Evolutionary conservation across 2,113 vertebrate genomes (phyloP).

Genomic region (Otus sunia): DNA sequence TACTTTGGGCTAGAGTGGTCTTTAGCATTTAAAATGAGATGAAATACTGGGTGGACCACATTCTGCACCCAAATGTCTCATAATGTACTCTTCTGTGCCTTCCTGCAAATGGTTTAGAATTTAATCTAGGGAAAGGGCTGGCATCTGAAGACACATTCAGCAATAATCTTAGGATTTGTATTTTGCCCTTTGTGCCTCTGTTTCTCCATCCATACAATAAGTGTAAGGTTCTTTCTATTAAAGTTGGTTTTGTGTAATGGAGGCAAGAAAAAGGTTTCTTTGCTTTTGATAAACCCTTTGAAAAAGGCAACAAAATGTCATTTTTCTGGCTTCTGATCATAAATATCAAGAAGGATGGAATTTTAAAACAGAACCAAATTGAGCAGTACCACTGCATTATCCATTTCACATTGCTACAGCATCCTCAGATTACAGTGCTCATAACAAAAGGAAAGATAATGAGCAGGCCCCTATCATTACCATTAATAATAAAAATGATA

Average conservation of each 20-base stretch:
- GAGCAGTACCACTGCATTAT: background rate
- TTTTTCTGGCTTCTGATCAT: background rate
- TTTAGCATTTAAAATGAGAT: background rate
- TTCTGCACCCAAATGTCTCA: background rate
- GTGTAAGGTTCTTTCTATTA: background rate
- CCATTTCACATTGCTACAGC: constrained; percentile 17
- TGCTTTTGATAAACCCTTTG: background rate
- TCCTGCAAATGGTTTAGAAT: background rate
- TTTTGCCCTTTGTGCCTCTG: background rate
- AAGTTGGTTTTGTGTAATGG: background rate
- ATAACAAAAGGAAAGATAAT: constrained; percentile 43
- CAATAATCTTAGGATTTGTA: background rate
- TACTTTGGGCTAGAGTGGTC: background rate
- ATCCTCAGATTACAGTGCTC: constrained; percentile 46
- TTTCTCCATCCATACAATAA: background rate
- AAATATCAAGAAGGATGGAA: background rate
- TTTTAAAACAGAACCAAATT: constrained; percentile 11
- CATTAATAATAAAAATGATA: constrained; percentile 77
- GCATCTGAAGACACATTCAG: background rate
- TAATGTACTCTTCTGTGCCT: background rate
- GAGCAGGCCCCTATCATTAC: constrained; percentile 53
- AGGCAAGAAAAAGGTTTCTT: background rate
- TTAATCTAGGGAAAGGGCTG: background rate
- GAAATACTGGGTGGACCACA: background rate
- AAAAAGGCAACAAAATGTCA: background rate